Percentiles rank a stretch among this genome's conserved stretches.
These are phyloP conservation scores for Scomber japonicus DNA, from an alignment of 2,113 vertebrate genomes.

Conservation along the genomic window DNA sequence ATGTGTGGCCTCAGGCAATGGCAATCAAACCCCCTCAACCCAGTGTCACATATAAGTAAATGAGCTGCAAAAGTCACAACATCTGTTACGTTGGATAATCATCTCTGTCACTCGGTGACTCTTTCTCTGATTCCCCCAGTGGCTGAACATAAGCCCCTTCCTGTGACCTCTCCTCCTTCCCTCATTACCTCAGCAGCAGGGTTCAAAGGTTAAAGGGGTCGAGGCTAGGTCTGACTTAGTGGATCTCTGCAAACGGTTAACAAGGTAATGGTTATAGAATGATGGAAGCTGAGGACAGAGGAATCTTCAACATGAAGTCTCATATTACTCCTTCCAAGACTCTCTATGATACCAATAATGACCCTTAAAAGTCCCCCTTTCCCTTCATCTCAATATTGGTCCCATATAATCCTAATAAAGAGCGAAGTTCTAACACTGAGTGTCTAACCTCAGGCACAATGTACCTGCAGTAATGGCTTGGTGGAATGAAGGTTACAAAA, in stretches of 20 bases:
- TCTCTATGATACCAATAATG: background rate
- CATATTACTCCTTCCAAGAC: background rate
- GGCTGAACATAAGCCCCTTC: background rate
- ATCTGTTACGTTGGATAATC: background rate
- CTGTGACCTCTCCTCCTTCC: constrained; percentile 35
- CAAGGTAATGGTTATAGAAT: constrained; percentile 40
- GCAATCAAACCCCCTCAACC: background rate
- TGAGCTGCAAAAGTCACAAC: background rate
- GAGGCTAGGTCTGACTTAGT: constrained; percentile 1
- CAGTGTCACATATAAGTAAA: too few relatives aligned
- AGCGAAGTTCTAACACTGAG: background rate
- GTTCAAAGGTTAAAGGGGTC: constrained; percentile 56
- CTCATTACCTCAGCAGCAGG: constrained; percentile 32
- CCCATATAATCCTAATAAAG: background rate
- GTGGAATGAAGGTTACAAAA: constrained; percentile 18
- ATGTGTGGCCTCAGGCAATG: background rate
- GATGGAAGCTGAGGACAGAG: background rate
- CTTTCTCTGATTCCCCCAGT: constrained; percentile 30
- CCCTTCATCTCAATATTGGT: background rate
- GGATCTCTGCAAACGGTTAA: constrained; percentile 45
- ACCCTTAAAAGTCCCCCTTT: background rate
- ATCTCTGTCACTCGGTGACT: constrained; percentile 10
- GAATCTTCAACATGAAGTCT: constrained; percentile 18
- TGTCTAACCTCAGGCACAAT: background rate
- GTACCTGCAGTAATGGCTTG: constrained; percentile 22